Evolutionary conservation across 1,140 invertebrate genomes (phyloP).

Genomic region (Xylocopa sonorina): DNA sequence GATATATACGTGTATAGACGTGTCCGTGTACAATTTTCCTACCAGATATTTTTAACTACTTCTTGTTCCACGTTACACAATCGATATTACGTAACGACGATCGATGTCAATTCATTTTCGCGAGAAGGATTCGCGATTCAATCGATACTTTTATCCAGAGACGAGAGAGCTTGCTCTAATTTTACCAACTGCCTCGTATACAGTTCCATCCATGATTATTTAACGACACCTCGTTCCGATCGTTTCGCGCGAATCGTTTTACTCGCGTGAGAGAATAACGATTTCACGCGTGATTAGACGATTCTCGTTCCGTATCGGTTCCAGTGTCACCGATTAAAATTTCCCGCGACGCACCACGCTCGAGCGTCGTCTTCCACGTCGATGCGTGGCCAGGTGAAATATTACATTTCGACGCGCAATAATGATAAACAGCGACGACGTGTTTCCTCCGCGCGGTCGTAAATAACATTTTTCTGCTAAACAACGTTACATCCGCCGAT

Average conservation of each 20-base stretch:
- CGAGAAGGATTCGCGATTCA: not conserved
- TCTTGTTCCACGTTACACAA: conserved; percentile 1
- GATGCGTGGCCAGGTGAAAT: not conserved
- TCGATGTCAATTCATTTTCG: not conserved
- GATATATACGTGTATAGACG: not conserved
- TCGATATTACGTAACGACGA: not conserved
- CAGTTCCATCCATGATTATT: too few relatives aligned
- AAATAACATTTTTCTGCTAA: conserved; percentile 29
- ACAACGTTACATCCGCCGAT: conserved; percentile 2
- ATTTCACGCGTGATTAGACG: too few relatives aligned
- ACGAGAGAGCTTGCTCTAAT: not conserved
- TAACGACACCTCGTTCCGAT: too few relatives aligned
- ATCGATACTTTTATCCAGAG: not conserved
- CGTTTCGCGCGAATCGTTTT: too few relatives aligned
- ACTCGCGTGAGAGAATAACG: too few relatives aligned
- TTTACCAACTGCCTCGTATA: not conserved
- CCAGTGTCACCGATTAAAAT: too few relatives aligned
- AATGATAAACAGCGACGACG: conserved; percentile 6
- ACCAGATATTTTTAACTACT: conserved; percentile 9
- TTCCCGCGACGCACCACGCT: too few relatives aligned
- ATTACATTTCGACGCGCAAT: not conserved
- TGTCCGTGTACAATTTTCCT: not conserved
- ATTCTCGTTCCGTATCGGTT: not conserved
- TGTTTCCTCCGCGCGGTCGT: not conserved
- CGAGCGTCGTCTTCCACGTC: too few relatives aligned